Evolutionary conservation across 2,888 invertebrate genomes (phyloP).

Genomic region (Sympetrum striolatum): DNA sequence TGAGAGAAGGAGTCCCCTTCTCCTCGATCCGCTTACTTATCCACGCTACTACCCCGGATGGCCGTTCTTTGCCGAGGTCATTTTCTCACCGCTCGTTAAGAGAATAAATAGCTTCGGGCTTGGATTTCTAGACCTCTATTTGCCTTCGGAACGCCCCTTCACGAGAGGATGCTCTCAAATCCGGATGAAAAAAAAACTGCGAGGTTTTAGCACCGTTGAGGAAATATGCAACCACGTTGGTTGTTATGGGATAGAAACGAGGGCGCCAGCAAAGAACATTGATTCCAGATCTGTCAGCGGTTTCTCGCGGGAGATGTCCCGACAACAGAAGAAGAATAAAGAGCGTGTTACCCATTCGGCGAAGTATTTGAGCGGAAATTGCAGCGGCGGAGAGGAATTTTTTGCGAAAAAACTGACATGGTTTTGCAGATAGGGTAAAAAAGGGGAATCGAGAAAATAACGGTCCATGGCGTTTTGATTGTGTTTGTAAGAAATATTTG

Average conservation of each 20-base stretch:
- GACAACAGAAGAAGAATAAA: neutral
- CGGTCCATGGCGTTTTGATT: too few relatives aligned
- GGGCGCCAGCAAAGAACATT: neutral
- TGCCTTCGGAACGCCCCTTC: conserved; percentile 26
- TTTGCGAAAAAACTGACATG: too few relatives aligned
- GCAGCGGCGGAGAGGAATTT: too few relatives aligned
- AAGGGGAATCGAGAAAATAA: too few relatives aligned
- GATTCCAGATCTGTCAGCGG: neutral
- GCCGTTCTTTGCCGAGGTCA: conserved; percentile 15
- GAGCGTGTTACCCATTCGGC: neutral
- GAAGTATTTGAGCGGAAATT: too few relatives aligned
- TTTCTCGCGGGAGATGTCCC: too few relatives aligned
- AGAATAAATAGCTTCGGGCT: conserved; percentile 27
- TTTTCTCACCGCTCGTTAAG: conserved; percentile 37
- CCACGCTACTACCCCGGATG: neutral
- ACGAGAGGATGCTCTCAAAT: conserved; percentile 22
- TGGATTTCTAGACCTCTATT: conserved; percentile 40
- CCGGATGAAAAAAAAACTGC: conserved; percentile 9
- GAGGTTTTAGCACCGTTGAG: conserved; percentile 11
- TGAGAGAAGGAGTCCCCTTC: too few relatives aligned
- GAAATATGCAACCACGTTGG: neutral
- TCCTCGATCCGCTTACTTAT: neutral
- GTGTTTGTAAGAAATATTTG: too few relatives aligned
- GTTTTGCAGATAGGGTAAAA: too few relatives aligned
- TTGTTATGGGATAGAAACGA: neutral